These are phyloP conservation scores for Phallusia fumigata DNA, from an alignment of 23 tunicate genomes.

Conservation along the genomic window DNA sequence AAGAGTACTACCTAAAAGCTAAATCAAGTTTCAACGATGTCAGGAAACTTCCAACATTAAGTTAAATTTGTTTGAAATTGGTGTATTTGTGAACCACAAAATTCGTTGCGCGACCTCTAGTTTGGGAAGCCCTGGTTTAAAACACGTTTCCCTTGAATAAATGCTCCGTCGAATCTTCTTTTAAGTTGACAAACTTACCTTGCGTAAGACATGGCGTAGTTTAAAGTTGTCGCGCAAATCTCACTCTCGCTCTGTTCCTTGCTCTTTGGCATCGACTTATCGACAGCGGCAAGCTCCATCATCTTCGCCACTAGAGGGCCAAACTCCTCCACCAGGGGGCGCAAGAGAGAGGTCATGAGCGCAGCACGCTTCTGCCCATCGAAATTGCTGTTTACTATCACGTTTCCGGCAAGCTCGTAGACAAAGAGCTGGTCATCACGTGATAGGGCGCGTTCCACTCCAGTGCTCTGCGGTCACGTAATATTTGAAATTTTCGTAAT, in stretches of 20 bases:
- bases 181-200: conserved; percentile 26
- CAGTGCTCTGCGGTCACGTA: conserved; percentile 9
- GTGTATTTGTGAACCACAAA: too few relatives aligned
- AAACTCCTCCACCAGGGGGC: conserved; percentile 87
- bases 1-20: too few relatives aligned
- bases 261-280: neutral
- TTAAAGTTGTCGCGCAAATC: conserved; percentile 52
- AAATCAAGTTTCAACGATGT: too few relatives aligned
- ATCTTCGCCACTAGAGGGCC: conserved; percentile 46
- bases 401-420: conserved; percentile 80
- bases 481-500: too few relatives aligned
- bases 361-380: conserved; percentile 31
- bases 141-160: too few relatives aligned
- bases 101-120: too few relatives aligned
- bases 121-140: too few relatives aligned
- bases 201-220: conserved; percentile 93
- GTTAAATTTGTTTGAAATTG: too few relatives aligned
- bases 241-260: conserved; percentile 23
- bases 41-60: too few relatives aligned
- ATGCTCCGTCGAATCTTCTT: too few relatives aligned
- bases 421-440: conserved; percentile 81
- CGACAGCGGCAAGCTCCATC: conserved; percentile 21
- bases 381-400: conserved; percentile 71
- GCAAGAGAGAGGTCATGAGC: conserved; percentile 72
- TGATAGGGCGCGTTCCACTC: conserved; percentile 52